Evolutionary conservation across 2,113 vertebrate species (phyloP).

Genomic region (Ornithorhynchus anatinus): DNA sequence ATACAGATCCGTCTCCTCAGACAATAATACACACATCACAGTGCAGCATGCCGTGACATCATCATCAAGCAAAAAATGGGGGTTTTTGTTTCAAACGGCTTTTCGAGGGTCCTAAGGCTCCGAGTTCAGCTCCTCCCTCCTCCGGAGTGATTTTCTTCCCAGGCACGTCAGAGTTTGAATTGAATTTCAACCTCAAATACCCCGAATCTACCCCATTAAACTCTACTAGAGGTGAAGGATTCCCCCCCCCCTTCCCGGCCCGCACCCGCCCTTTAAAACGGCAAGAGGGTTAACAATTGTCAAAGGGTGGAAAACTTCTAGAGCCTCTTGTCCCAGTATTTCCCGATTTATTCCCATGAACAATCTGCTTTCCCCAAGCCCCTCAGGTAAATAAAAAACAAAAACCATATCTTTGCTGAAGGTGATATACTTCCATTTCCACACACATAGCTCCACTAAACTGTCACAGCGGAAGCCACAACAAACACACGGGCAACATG

Average conservation of each 20-base stretch:
- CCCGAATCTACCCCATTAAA: constrained; percentile 1
- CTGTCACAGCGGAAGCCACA: constrained; percentile 78
- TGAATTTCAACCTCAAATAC: background rate
- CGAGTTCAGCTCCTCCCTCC: background rate
- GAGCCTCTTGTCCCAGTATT: background rate
- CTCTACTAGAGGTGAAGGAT: background rate
- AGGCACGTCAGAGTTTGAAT: background rate
- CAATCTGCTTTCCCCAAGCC: constrained; percentile 17
- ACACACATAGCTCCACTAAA: constrained; percentile 65
- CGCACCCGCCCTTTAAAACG: too few relatives aligned
- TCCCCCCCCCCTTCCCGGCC: too few relatives aligned
- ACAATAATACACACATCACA: constrained; percentile 57
- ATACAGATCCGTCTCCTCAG: constrained; percentile 41
- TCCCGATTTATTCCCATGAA: background rate
- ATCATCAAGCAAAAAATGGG: constrained; percentile 63
- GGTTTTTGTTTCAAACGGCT: constrained; percentile 63
- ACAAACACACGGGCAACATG: constrained; percentile 56
- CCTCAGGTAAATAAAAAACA: constrained; percentile 55
- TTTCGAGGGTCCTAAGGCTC: constrained; percentile 37
- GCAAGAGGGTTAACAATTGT: background rate
- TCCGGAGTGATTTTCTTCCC: background rate
- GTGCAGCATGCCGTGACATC: constrained; percentile 57
- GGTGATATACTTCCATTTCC: constrained; percentile 60
- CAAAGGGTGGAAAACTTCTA: background rate
- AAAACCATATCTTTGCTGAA: constrained; percentile 69